Evolutionary conservation across 1,140 invertebrate species (phyloP), one percentile per base, ranked within the genome.

Genomic region (Drosophila athabasca): DNA sequence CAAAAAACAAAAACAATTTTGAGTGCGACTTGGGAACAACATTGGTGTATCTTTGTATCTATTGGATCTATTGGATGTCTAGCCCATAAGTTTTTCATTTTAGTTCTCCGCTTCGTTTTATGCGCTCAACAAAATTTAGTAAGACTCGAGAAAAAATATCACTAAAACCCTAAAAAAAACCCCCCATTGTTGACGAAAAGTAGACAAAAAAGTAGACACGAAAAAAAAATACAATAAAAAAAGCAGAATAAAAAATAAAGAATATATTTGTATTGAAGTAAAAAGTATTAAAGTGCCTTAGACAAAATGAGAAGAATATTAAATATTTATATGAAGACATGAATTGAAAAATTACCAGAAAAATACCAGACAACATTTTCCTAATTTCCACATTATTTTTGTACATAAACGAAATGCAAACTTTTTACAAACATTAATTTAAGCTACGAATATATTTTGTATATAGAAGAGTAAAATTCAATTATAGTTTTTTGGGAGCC

Each of bases 221-320:
- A 75, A 51, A 51, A 64, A 65, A 17, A 44, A 24, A 39, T 51
- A 57, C 15, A 70, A 55, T 57, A 69, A 57, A 58, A 57, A 53
- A 55, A 64, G 50, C 55, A 22, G 74, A 58, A 60, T 62, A 71
- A 72, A 51, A 45, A 48, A 48, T 15, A 35, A 64, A 39, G 8
- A 44, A 6, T 69, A 57, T 55, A 75, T 75, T 64, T 74, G 69
- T 73, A 76, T 82, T 39, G 55, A 72, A 26, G 45, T 65, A 50
- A 88, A 79, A 82, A 76, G 75, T 88, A 74, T 88, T 88, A 87
- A 82, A 87, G 82, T 87, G 82, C 82, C 82, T 87, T 87, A 87
- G 82, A 87, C 50, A 79, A 76, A 54, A 49, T 48, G 54, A 79
- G 13, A 39, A 57, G 22, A 76, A 76, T 50, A 65, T 68, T 6